Percentiles rank a stretch among this genome's conserved stretches.
These are phyloP conservation scores for Spea bombifrons DNA, from an alignment of 2,113 vertebrate genomes.

Conservation along the genomic window DNA sequence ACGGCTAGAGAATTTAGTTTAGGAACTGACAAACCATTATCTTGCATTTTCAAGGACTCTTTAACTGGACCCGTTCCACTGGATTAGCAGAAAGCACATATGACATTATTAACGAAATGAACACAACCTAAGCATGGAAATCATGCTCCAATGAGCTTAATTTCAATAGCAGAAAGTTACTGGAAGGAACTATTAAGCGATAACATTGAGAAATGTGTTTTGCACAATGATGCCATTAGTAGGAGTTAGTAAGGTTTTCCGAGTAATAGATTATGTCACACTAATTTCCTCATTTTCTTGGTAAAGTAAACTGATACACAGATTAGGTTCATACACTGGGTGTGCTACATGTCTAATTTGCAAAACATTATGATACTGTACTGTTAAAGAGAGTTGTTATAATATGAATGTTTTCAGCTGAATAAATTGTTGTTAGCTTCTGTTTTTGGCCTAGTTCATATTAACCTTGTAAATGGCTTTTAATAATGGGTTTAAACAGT, in stretches of 20 bases:
- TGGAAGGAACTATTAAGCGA: background rate
- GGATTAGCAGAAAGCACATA: background rate
- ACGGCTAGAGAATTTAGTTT: too few relatives aligned
- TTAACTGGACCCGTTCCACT: background rate
- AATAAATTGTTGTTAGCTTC: too few relatives aligned
- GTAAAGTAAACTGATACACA: background rate
- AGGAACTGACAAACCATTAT: too few relatives aligned
- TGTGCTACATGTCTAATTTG: too few relatives aligned
- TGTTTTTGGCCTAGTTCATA: too few relatives aligned
- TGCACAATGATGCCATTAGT: background rate
- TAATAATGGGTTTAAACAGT: too few relatives aligned
- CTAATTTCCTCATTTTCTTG: background rate
- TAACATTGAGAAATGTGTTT: background rate
- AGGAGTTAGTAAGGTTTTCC: background rate
- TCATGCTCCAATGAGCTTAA: background rate
- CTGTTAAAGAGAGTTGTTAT: too few relatives aligned
- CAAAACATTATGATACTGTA: too few relatives aligned
- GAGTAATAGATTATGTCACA: background rate
- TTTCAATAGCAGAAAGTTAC: background rate
- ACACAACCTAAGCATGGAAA: background rate
- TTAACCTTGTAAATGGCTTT: too few relatives aligned
- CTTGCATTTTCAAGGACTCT: too few relatives aligned
- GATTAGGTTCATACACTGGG: background rate
- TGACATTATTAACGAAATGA: background rate
- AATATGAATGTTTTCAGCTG: too few relatives aligned